phyloP scores from a whole-genome alignment of 2,888 invertebrate species.

The Melieria omissa region DNA sequence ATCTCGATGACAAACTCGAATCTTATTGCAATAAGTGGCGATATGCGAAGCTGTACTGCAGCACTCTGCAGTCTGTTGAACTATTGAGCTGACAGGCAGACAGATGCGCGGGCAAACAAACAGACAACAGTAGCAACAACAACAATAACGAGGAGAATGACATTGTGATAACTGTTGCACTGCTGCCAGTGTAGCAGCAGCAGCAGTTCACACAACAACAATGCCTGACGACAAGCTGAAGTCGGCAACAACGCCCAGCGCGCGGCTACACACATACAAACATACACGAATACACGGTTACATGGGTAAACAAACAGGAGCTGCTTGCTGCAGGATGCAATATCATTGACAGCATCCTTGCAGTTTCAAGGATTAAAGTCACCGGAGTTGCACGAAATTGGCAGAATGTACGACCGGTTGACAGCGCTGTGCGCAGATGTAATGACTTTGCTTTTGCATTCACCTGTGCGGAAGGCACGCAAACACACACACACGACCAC shows the following conservation, averaged over 20 bases:
- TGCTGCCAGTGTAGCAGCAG: not conserved
- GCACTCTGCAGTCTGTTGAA: too few relatives aligned
- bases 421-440: slow-evolving; percentile 1
- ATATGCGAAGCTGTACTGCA: too few relatives aligned
- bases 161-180: slow-evolving; percentile 12
- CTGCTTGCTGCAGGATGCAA: slow-evolving; percentile 36
- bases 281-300: not conserved
- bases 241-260: not conserved
- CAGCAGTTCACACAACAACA: not conserved
- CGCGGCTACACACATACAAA: slow-evolving; percentile 10
- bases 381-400: not conserved
- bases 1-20: too few relatives aligned
- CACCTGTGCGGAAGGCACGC: not conserved
- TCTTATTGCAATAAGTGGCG: too few relatives aligned
- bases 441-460: slow-evolving; percentile 11
- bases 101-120: not conserved
- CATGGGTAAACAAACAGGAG: not conserved
- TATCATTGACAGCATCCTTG: slow-evolving; percentile 45
- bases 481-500: slow-evolving; percentile 7
- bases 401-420: slow-evolving; percentile 28
- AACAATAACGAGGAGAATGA: slow-evolving; percentile 12
- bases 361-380: not conserved
- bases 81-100: too few relatives aligned
- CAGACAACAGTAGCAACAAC: slow-evolving; percentile 14
- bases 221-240: not conserved